phyloP scores from a whole-genome alignment of 2,888 invertebrate genomes.

The Nomada fucata region DNA sequence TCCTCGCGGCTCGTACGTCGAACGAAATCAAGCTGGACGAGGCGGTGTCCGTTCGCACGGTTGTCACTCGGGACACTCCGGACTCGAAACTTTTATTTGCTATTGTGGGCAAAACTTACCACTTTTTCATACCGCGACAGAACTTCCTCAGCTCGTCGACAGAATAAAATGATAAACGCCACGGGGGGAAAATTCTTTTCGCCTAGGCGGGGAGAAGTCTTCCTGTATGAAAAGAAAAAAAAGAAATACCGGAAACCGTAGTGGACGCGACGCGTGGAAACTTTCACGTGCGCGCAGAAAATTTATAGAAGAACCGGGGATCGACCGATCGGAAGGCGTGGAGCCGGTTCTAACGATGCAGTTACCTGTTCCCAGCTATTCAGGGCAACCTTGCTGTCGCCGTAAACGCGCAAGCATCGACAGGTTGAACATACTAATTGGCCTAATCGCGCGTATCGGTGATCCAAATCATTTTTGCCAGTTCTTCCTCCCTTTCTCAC shows the following conservation, averaged over 20 bases:
- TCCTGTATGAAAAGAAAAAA: too few relatives aligned
- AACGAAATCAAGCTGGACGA: neutral
- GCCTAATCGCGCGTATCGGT: constrained; percentile 15
- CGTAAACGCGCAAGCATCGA: constrained; percentile 20
- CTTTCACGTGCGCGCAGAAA: constrained; percentile 34
- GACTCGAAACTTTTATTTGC: too few relatives aligned
- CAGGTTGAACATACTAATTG: neutral
- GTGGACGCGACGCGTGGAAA: neutral
- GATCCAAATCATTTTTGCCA: neutral
- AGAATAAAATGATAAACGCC: neutral
- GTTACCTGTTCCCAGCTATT: constrained; percentile 24
- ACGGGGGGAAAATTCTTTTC: too few relatives aligned
- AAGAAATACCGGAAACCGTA: neutral
- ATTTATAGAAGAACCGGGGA: constrained; percentile 28
- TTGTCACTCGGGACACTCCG: too few relatives aligned
- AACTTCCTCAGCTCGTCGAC: too few relatives aligned
- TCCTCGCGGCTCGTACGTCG: neutral
- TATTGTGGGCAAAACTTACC: too few relatives aligned
- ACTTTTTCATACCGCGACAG: too few relatives aligned
- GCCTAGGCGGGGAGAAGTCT: too few relatives aligned
- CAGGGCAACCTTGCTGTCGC: constrained; percentile 38
- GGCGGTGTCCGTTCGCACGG: too few relatives aligned
- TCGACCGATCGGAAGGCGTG: neutral
- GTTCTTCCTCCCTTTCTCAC: too few relatives aligned
- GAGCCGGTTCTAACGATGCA: constrained; percentile 28